These are phyloP conservation scores for Ursus arctos DNA, from an alignment of 2,113 vertebrate species.

Conservation along the genomic window DNA sequence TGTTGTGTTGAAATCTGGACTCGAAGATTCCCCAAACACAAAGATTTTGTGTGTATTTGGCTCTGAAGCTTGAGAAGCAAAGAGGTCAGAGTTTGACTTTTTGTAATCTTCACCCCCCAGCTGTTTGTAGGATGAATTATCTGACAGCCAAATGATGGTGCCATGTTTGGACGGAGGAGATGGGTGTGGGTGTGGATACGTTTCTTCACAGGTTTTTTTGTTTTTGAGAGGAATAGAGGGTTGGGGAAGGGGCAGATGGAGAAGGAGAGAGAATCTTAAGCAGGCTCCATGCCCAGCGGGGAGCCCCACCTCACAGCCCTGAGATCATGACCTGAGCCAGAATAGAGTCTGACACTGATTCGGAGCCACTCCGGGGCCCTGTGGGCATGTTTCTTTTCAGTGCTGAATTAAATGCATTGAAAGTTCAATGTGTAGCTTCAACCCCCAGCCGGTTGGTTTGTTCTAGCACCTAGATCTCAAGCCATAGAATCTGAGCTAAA, in stretches of 20 bases:
- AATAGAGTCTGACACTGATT: not conserved
- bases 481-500: not conserved
- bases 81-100: not conserved
- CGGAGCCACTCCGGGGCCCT: not conserved
- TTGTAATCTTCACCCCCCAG: not conserved
- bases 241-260: not conserved
- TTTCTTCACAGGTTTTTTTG: not conserved
- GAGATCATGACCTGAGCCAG: not conserved
- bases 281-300: not conserved
- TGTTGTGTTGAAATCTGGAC: not conserved
- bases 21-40: not conserved
- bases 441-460: not conserved
- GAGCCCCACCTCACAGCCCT: not conserved
- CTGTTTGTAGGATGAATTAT: not conserved
- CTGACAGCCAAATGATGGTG: not conserved
- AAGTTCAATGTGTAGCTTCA: not conserved
- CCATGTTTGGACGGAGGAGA: not conserved
- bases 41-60: conserved; percentile 23
- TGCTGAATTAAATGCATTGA: not conserved
- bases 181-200: not conserved
- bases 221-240: not conserved
- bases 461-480: not conserved
- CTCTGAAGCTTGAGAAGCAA: not conserved
- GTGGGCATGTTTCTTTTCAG: not conserved
- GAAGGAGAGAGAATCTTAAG: not conserved